Conservation (phyloP, 2,888 invertebrate species). For the Nephrocerus scutellatus region DNA sequence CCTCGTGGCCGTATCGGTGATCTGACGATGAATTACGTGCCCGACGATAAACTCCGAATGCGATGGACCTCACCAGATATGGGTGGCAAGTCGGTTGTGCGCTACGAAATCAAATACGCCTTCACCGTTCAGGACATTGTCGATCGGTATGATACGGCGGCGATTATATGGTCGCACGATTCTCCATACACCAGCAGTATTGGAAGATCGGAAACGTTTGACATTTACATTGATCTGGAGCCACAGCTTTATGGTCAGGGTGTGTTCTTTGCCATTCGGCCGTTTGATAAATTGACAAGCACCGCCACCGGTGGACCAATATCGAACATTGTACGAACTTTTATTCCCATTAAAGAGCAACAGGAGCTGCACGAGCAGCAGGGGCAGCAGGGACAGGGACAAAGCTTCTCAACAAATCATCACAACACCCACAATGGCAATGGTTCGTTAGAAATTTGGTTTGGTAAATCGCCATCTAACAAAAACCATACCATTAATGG, state of each 20-base stretch:
- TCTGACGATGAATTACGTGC: constrained; percentile 48
- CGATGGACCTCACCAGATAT: constrained; percentile 57
- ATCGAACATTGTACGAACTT: constrained; percentile 53
- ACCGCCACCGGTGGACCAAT: constrained; percentile 44
- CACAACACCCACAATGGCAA: no score
- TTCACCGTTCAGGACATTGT: constrained; percentile 46
- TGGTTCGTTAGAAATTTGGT: no score
- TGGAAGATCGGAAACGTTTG: constrained; percentile 32
- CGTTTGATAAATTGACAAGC: constrained; percentile 46
- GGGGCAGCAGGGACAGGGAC: constrained; percentile 20
- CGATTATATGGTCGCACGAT: constrained; percentile 47
- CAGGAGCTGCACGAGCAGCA: background rate
- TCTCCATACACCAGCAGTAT: constrained; percentile 48
- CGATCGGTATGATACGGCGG: constrained; percentile 48
- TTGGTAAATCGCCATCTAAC: no score
- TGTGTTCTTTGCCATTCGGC: constrained; percentile 51
- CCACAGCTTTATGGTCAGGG: constrained; percentile 49
- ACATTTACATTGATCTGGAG: constrained; percentile 42
- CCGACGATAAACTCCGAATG: constrained; percentile 50
- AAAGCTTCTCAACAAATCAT: constrained; percentile 13
- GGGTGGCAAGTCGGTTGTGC: constrained; percentile 49
- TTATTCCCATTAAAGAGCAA: constrained; percentile 40
- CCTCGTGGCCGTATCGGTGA: constrained; percentile 51
- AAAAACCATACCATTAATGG: no score
- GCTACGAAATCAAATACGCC: constrained; percentile 52